Conservation (phyloP, 2,113 vertebrate genomes). For the Halcyon senegalensis region DNA sequence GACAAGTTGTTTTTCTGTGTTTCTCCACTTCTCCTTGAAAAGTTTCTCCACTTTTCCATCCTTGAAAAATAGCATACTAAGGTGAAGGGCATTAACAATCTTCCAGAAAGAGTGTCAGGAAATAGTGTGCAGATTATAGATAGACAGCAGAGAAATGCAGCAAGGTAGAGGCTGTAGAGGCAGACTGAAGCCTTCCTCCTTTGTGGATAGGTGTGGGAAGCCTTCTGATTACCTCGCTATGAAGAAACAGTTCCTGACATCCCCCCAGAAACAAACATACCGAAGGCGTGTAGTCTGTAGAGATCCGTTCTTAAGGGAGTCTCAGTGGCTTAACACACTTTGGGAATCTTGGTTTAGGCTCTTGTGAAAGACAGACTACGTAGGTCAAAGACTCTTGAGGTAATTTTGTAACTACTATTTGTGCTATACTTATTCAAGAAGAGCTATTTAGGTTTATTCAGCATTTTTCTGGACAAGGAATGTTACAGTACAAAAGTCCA, state of each 20-base stretch:
- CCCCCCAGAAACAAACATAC: background rate
- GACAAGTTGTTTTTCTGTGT: background rate
- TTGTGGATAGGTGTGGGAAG: background rate
- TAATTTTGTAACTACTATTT: background rate
- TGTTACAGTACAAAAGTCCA: background rate
- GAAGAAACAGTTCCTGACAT: background rate
- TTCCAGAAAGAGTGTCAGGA: background rate
- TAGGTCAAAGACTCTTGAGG: rapidly evolving
- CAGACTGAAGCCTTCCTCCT: background rate
- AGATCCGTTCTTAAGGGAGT: rapidly evolving
- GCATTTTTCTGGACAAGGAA: background rate
- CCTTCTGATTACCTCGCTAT: background rate
- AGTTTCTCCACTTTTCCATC: background rate
- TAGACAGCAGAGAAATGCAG: background rate
- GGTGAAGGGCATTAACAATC: background rate
- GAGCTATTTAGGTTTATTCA: background rate
- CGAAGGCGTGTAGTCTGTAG: background rate
- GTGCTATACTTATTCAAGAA: background rate
- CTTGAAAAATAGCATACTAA: background rate
- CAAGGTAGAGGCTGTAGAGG: background rate
- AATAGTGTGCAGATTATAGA: background rate
- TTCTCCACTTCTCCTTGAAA: background rate
- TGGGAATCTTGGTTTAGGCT: background rate
- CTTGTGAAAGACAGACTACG: background rate
- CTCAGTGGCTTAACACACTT: background rate